Conservation (phyloP, 2,797 vertebrate species). For the Hydrophis major region DNA sequence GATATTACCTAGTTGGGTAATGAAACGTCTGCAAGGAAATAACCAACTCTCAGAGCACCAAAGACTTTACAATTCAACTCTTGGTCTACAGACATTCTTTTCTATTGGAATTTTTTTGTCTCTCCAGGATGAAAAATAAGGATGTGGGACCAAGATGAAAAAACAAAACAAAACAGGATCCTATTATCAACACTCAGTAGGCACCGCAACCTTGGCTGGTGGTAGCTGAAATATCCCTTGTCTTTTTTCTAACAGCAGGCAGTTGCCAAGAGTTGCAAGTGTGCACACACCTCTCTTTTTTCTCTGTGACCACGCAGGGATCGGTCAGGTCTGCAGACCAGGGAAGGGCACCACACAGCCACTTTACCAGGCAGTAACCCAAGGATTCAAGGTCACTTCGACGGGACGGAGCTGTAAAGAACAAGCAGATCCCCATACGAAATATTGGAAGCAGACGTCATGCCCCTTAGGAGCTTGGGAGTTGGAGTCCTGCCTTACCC, state of each 20-base stretch:
- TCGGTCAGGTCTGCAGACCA: conserved; percentile 75
- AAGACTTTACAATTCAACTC: not conserved
- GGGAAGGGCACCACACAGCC: conserved; percentile 83
- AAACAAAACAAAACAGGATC: no score
- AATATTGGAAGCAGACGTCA: not conserved
- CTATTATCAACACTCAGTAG: not conserved
- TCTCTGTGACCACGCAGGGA: conserved; percentile 68
- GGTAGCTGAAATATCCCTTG: not conserved
- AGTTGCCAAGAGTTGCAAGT: not conserved
- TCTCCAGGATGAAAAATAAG: not conserved
- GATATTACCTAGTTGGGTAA: not conserved
- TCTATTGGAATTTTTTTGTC: not conserved
- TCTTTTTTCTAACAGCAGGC: not conserved
- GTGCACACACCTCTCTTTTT: conserved; percentile 81
- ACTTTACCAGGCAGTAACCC: conserved; percentile 89
- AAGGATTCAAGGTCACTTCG: conserved; percentile 92
- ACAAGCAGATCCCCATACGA: fast-evolving
- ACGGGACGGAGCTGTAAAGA: conserved; percentile 81
- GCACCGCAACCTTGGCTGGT: not conserved
- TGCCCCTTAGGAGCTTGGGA: no score
- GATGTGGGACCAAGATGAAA: not conserved
- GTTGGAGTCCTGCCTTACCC: no score
- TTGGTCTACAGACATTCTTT: not conserved
- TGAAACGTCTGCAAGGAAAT: not conserved
- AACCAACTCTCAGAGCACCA: not conserved